Percentiles rank a stretch among this genome's conserved stretches.
Evolutionary conservation across 1,140 invertebrate genomes (phyloP).

Genomic region (Lepidurus couesii): DNA sequence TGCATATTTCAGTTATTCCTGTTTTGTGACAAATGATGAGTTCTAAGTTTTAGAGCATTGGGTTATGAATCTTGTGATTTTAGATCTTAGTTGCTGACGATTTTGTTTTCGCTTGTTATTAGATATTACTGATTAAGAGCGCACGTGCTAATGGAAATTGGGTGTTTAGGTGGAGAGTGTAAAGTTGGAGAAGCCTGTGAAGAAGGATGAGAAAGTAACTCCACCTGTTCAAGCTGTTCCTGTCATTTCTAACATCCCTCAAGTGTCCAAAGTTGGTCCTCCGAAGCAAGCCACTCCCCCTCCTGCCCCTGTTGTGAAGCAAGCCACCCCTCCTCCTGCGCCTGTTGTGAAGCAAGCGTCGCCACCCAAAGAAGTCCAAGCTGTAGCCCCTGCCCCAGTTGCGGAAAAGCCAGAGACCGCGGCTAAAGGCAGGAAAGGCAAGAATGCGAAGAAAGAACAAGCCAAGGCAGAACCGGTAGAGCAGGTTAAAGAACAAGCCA

Average conservation of each 20-base stretch:
- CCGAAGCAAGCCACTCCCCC: constrained; percentile 28
- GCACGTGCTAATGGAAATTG: background rate
- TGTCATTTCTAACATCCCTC: constrained; percentile 19
- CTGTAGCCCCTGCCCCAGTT: background rate
- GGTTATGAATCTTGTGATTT: constrained; percentile 26
- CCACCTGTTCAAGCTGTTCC: background rate
- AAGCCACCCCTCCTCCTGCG: background rate
- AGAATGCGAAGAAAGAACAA: constrained; percentile 27
- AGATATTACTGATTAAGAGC: background rate
- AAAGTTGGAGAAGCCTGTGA: constrained; percentile 8
- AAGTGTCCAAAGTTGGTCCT: constrained; percentile 18
- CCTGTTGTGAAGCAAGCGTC: background rate
- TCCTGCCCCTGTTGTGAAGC: constrained; percentile 22
- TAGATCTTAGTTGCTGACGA: constrained; percentile 1
- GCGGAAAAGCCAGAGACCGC: background rate
- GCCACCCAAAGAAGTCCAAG: background rate
- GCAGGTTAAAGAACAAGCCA: background rate
- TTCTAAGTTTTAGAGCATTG: constrained; percentile 28
- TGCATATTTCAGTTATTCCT: background rate
- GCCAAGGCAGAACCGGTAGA: constrained; percentile 12
- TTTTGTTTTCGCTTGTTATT: background rate
- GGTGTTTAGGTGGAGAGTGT: constrained; percentile 5
- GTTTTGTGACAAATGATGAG: background rate
- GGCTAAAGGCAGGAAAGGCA: constrained; percentile 24
- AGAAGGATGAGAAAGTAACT: constrained; percentile 9